phyloP scores from a whole-genome alignment of 2,797 vertebrate genomes.

The Pteropus rufus region DNA sequence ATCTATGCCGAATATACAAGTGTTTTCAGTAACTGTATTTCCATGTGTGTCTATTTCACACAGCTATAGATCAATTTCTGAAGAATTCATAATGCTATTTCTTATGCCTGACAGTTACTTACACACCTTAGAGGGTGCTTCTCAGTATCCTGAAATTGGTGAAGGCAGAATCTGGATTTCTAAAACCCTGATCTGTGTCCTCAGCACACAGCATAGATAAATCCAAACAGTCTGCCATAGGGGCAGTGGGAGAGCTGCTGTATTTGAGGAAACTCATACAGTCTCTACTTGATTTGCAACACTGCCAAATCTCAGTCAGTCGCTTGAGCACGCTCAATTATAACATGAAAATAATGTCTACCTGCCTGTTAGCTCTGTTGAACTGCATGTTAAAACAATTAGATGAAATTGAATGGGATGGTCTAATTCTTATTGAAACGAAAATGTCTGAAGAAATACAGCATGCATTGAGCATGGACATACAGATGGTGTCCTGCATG shows the following conservation, averaged over 20 bases:
- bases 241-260: slow-evolving; percentile 52
- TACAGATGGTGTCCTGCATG: background rate
- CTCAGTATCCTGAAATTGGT: slow-evolving; percentile 12
- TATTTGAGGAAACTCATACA: slow-evolving; percentile 63
- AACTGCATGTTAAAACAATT: slow-evolving; percentile 67
- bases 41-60: slow-evolving; percentile 58
- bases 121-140: background rate
- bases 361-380: slow-evolving; percentile 61
- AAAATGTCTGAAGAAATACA: slow-evolving; percentile 52
- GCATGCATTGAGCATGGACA: slow-evolving; percentile 17
- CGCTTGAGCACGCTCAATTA: slow-evolving; percentile 70
- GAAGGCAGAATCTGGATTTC: slow-evolving; percentile 57
- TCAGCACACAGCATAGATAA: slow-evolving; percentile 60
- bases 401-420: slow-evolving; percentile 41
- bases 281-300: slow-evolving; percentile 57
- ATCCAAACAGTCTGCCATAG: slow-evolving; percentile 47
- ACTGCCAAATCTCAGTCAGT: slow-evolving; percentile 68
- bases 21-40: slow-evolving; percentile 61
- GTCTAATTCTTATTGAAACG: slow-evolving; percentile 42
- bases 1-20: slow-evolving; percentile 59
- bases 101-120: slow-evolving; percentile 58
- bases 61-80: slow-evolving; percentile 54
- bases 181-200: slow-evolving; percentile 24
- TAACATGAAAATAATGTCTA: slow-evolving; percentile 55
- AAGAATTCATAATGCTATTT: slow-evolving; percentile 67